Evolutionary conservation across 2,888 invertebrate species (phyloP), one percentile per base, ranked within the genome.

Genomic region (Callyntrura guangdongensis): DNA sequence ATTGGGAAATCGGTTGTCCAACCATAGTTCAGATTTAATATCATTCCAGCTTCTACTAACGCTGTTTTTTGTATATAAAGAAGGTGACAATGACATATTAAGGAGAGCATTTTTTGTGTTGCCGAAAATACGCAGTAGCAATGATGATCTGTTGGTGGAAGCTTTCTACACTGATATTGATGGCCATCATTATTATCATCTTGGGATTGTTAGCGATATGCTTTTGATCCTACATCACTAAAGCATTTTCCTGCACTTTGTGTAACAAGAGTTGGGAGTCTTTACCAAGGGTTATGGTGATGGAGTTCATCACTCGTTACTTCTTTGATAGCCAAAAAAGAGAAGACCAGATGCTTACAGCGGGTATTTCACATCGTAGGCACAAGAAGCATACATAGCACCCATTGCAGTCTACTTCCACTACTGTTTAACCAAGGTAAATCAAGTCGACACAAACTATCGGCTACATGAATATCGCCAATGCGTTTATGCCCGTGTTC

Each of bases 191-290:
- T 20, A 74, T 47, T 20, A 61, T 77, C 47, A 77, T 86, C 59
- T 12, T 61, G 86, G 86, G 77, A 86, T 86, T 86, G 86, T 45
- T 77, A 77, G 61, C 72, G 86, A 86, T 86, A 77, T 56, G 59
- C 61, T 86, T 77, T 86, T 86, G 86, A 86, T 86, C 86, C 86
- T 17, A 47, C 49, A 45, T 47, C 74, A 22, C 17, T 74, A 47
- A n/a, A 36, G 36, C 36, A n/a, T 49, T 74, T 74, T 49, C 20
- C 74, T 47, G 20, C 9, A 17, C 61, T 45, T 74, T 17, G 14
- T 67, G n/a, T 22, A 61, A 14, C 14, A 36, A 22, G 25, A 3
- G 22, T 20, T 67, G 27, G 9, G 67, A 67, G 27, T 67, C 27
- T 67, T 14, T 27, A 67, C 67, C 20, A 45, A 9, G 74, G 74